Evolutionary conservation across 2,888 invertebrate species (phyloP).

Genomic region (Dicyrtoma fusca): DNA sequence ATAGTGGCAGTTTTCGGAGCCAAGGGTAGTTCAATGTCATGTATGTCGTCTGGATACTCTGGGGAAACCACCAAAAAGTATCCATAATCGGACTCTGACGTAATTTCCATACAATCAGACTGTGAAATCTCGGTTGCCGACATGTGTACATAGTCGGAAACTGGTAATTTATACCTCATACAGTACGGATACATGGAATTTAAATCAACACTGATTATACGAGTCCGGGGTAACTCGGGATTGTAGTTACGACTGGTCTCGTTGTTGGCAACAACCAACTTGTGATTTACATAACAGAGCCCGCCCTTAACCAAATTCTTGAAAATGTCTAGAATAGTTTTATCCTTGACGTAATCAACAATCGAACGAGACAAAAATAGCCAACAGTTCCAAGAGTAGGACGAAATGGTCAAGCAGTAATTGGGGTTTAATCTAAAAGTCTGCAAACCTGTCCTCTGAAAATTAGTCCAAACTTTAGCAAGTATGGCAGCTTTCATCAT

Average conservation of each 20-base stretch:
- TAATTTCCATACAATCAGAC: too few relatives aligned
- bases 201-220: too few relatives aligned
- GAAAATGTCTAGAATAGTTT: background rate
- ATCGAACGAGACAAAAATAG: background rate
- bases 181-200: too few relatives aligned
- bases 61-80: too few relatives aligned
- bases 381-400: slow-evolving; percentile 1
- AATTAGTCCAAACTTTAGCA: background rate
- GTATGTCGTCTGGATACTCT: background rate
- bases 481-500: background rate
- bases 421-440: background rate
- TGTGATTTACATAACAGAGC: background rate
- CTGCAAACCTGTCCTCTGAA: background rate
- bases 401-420: background rate
- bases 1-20: background rate
- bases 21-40: background rate
- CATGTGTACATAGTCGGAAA: too few relatives aligned
- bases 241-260: too few relatives aligned
- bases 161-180: too few relatives aligned
- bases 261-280: background rate
- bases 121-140: too few relatives aligned
- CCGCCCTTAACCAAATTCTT: background rate
- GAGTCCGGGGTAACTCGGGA: too few relatives aligned
- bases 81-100: too few relatives aligned
- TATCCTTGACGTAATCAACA: background rate